Percentiles rank a stretch among this genome's conserved stretches.
Evolutionary conservation across 2,113 vertebrate species (phyloP).

Genomic region (Quiscalus mexicanus): DNA sequence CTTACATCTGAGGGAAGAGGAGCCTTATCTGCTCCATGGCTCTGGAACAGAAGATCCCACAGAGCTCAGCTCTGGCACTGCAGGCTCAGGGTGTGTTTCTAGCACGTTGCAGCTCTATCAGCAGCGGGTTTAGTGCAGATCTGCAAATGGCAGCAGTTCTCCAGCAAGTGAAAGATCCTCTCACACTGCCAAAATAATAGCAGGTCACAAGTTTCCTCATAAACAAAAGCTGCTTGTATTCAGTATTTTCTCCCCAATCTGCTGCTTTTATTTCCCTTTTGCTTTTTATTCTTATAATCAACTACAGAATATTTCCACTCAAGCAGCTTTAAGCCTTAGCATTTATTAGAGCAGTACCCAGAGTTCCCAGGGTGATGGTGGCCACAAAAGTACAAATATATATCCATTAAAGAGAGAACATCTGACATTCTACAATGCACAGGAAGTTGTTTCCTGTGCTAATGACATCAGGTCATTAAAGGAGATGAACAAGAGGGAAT

Average conservation of each 20-base stretch:
- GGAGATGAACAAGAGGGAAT: neutral
- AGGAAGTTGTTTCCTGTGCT: neutral
- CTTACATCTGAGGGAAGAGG: rapidly evolving
- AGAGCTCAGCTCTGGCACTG: neutral
- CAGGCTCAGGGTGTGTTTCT: neutral
- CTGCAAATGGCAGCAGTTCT: constrained; percentile 47
- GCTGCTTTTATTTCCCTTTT: neutral
- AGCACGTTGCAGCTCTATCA: neutral
- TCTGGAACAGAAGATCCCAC: neutral
- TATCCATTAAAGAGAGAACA: neutral
- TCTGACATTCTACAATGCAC: neutral
- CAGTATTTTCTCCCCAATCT: neutral
- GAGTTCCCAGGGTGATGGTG: neutral
- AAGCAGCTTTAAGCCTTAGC: neutral
- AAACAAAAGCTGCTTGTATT: constrained; percentile 49
- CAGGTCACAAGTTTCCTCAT: constrained; percentile 39
- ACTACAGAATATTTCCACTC: neutral
- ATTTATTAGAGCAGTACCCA: neutral
- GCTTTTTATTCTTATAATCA: neutral
- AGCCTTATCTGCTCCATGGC: neutral
- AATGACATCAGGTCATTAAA: neutral
- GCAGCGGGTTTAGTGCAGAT: neutral
- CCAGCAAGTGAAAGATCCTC: constrained; percentile 18
- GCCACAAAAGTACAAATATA: neutral
- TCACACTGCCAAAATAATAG: constrained; percentile 7